A percentile compares a stretch with the other conserved stretches of the same genome.
Conservation (phyloP, 2,113 vertebrate genomes). For the Engystomops pustulosus region DNA sequence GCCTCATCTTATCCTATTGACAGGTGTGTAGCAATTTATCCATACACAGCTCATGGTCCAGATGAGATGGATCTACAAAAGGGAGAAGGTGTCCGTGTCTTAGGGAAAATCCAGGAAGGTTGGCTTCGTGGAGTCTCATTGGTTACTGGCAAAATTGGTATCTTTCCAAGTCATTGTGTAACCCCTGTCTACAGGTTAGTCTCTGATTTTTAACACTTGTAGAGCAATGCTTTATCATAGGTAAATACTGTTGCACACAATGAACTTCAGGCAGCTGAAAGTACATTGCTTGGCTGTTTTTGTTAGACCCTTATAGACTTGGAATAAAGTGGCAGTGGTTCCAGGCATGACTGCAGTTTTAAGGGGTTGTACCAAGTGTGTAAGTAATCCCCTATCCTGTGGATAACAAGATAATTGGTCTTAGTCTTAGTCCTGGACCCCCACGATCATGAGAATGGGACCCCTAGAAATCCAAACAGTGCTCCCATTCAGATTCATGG, state of each 20-base stretch:
- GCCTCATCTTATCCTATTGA: no score
- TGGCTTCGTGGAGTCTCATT: conserved; percentile 91
- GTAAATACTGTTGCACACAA: neutral
- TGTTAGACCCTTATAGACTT: neutral
- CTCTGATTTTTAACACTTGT: neutral
- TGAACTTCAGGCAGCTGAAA: neutral
- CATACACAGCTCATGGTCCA: conserved; percentile 77
- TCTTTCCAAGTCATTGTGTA: conserved; percentile 88
- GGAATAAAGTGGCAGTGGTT: neutral
- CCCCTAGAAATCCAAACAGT: no score
- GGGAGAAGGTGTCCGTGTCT: conserved; percentile 90
- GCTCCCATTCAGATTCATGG: no score
- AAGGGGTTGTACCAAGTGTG: no score
- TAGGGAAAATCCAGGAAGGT: conserved; percentile 87
- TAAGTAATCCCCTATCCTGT: no score
- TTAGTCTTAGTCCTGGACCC: no score
- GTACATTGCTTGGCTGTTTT: neutral
- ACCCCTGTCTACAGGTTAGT: conserved; percentile 88
- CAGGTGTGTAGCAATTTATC: conserved; percentile 88
- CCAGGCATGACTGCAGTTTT: no score
- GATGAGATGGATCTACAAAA: conserved; percentile 90
- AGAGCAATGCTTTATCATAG: no score
- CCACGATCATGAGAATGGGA: no score
- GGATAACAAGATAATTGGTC: no score
- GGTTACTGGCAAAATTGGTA: conserved; percentile 87